Conservation (phyloP, 2,888 invertebrate species). For the Scrobipalpa atriplicella region DNA sequence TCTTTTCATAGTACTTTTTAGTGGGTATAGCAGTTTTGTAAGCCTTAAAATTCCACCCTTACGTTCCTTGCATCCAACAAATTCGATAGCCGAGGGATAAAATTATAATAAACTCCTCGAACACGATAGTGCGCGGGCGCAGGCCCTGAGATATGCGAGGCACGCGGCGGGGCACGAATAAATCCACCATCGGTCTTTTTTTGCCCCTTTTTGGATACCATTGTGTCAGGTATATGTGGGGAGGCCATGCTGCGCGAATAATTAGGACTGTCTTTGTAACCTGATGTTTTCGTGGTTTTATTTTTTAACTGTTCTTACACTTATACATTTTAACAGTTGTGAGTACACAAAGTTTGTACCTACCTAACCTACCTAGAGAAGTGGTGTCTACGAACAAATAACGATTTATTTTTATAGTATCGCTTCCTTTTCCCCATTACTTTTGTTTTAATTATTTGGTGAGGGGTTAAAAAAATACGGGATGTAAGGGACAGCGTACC, state of each 20-base stretch:
- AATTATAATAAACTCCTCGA: not conserved
- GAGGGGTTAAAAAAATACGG: no score
- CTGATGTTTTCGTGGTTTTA: not conserved
- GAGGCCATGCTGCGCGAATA: slow-evolving; percentile 38
- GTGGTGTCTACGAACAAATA: no score
- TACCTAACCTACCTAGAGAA: not conserved
- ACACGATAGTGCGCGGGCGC: slow-evolving; percentile 6
- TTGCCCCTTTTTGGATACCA: slow-evolving; percentile 68
- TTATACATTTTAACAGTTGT: no score
- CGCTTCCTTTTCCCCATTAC: no score
- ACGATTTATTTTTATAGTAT: no score
- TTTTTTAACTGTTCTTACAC: not conserved
- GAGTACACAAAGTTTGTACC: no score
- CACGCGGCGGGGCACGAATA: slow-evolving; percentile 44
- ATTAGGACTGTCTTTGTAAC: slow-evolving; percentile 21
- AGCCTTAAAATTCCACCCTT: not conserved
- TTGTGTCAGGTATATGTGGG: slow-evolving; percentile 63
- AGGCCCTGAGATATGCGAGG: slow-evolving; percentile 2
- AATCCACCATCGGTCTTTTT: slow-evolving; percentile 57
- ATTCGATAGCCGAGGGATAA: not conserved
- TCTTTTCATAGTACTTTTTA: no score
- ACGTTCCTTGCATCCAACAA: not conserved
- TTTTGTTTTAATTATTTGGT: no score
- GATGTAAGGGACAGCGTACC: no score
- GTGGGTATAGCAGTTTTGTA: not conserved